Base-by-base conservation (phyloP, 2,888 invertebrate genomes). In the Yponomeuta cagnagella region DNA sequence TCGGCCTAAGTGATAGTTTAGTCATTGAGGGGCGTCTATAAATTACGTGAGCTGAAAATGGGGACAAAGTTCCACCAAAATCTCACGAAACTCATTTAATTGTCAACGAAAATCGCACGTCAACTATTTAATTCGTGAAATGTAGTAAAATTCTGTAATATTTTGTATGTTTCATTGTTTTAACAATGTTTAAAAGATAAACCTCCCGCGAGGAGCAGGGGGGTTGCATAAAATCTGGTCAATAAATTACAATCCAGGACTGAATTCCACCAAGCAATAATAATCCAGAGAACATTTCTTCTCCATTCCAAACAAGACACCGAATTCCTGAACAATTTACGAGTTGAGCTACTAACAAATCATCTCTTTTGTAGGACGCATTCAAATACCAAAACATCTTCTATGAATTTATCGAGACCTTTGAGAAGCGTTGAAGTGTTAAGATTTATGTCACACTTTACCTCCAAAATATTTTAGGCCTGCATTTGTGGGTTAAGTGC, bases 401-500 rank as follows among this genome's bases (percentile, higher is more conserved):
- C 15, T 68, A 68, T 58, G 52, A 58, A 58, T 52, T 70, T 81
- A 82, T 87, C 83, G 82, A 79, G 75, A 82, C 78, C 76, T 58
- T 58, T 58, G 52, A 58, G 15, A 5, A 58, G 52, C 81, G 82
- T 82, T 82, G 86, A 87, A 75, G 86, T 87, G 86, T 81, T 79
- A 75, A 83, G 84, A 88, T 90, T 88, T 88, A 90, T 86, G 78
- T 73, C 74, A 74, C 74, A 71, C 74, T 74, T 68, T 68, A 31
- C 63, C 37, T 58, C 23, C 69, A 69, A 70, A 70, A 70, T 70
- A 63, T 70, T 69, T 67, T 31, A 37, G 37, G 23, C 43, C 37
- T 48, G 23, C 58, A 69, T 63, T 70, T 69, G 58, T 43, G 48
- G 70, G 63, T 70, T 70, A 70, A 70, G 15, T 15, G 33, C 23